Base-by-base conservation (phyloP, 2,888 invertebrate species). In the Theretra japonica region DNA sequence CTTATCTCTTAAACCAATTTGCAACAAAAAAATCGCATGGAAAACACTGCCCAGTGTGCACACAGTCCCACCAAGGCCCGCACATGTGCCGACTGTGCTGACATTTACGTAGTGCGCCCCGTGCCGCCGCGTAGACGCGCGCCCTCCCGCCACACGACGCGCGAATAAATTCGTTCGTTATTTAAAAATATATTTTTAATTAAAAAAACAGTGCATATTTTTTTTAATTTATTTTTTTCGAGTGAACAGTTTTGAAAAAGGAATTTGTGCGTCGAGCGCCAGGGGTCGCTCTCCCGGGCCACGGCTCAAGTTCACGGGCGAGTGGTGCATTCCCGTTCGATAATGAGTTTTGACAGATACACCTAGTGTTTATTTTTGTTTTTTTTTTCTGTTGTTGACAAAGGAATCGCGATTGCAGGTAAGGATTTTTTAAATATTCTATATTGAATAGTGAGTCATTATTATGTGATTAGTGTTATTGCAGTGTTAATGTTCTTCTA, bases 291-390 rank as follows among this genome's bases (percentile, higher is more conserved):
- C 86, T 85, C 86, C 90, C 84, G 87, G 88, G 87, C 87, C 79
- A 92, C 90, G 91, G 91, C 93, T 90, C 93, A 94, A 94, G 94
- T 94, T 94, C 94, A 94, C 83, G 93, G 93, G 87, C 92, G 91
- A 85, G 86, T 92, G 89, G 91, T 94, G 94, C 93, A 94, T 91
- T 89, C 88, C 89, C 89, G 93, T 88, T 94, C 93, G 85, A 92
- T 93, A 93, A 90, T 89, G 86, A 84, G 82, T 84, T 85, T 82
- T 86, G 85, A 85, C 79, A 80, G 81, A 72, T 50, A 56, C n/a
- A 41, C 41, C 19, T 69, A 23, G 50, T 68, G 53, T 28, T 79
- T 80, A 82, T 70, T 76, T 82, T 77, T 28, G 65, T 74, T 80
- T 76, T 73, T 53, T 23, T 28, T 53, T 56, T 30, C 41, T 15